These are phyloP conservation scores for Lasioglossum marginatum DNA, from an alignment of 2,888 invertebrate species.

Conservation along the genomic window DNA sequence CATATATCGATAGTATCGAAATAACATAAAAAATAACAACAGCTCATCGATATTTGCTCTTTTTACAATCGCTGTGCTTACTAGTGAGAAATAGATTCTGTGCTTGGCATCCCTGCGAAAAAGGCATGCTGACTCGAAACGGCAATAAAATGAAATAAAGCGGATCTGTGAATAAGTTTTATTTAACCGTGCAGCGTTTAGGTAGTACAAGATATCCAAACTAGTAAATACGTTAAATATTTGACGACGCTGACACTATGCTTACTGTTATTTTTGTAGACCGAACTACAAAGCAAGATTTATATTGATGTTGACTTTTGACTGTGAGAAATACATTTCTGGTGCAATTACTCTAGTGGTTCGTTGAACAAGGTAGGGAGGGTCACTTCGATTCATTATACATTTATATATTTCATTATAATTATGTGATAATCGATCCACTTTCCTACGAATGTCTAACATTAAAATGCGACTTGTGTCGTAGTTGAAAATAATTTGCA, in stretches of 20 bases:
- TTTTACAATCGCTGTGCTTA: not conserved
- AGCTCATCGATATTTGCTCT: constrained; percentile 14
- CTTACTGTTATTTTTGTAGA: constrained; percentile 56
- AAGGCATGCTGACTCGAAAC: constrained; percentile 71
- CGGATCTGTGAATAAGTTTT: constrained; percentile 56
- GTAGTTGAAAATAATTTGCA: constrained; percentile 52
- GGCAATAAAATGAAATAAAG: constrained; percentile 72
- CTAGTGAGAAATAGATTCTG: constrained; percentile 48
- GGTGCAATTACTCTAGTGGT: constrained; percentile 62
- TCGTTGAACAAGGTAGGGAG: constrained; percentile 70
- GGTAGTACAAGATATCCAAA: constrained; percentile 56
- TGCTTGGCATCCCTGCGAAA: constrained; percentile 63
- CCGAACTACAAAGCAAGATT: constrained; percentile 52
- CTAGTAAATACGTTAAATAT: constrained; percentile 50
- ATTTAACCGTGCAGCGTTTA: constrained; percentile 63
- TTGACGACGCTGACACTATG: constrained; percentile 50
- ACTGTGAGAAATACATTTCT: constrained; percentile 65
- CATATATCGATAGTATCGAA: not conserved
- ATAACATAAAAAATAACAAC: not conserved
- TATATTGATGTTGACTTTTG: constrained; percentile 64
- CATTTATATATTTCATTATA: constrained; percentile 51
- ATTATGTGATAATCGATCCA: constrained; percentile 45
- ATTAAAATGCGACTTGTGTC: constrained; percentile 55
- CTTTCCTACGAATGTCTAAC: constrained; percentile 25
- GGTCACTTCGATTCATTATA: constrained; percentile 59